Conservation (phyloP, 2,797 vertebrate species). For the Malacoctenus gilli region DNA sequence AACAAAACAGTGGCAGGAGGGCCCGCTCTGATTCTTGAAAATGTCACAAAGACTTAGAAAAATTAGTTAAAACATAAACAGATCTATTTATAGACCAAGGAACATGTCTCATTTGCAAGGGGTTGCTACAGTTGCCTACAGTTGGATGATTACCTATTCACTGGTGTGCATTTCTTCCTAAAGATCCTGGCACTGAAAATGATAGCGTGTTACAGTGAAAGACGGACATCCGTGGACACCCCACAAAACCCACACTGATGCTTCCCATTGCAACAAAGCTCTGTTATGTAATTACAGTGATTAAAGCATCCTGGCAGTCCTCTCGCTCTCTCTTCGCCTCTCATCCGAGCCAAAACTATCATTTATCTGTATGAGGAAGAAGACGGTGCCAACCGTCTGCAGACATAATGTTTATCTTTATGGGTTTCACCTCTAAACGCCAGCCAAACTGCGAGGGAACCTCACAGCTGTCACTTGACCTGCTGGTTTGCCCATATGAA, state of each 20-base stretch:
- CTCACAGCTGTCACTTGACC: conserved; percentile 26
- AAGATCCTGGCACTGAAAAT: conserved; percentile 10
- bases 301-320: conserved; percentile 59
- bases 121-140: too few species aligned
- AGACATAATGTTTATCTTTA: conserved; percentile 8
- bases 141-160: neutral
- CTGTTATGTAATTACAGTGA: conserved; percentile 74
- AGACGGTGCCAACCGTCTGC: conserved; percentile 40
- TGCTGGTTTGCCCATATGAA: conserved; percentile 27
- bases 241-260: conserved; percentile 29
- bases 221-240: conserved; percentile 5
- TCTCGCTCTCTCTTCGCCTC: conserved; percentile 22
- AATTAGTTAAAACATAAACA: too few species aligned
- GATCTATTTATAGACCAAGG: too few species aligned
- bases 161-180: neutral
- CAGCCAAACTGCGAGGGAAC: conserved; percentile 13
- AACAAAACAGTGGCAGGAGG: neutral
- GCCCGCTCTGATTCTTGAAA: too few species aligned
- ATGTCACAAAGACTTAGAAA: too few species aligned
- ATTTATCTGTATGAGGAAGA: conserved; percentile 50
- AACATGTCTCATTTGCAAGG: too few species aligned
- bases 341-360: conserved; percentile 26
- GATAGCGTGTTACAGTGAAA: conserved; percentile 10
- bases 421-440: conserved; percentile 17
- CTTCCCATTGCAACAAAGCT: conserved; percentile 30